Evolutionary conservation across 2,888 invertebrate species (phyloP), one percentile per base, ranked within the genome.

Genomic region (Frankliniella fusca): DNA sequence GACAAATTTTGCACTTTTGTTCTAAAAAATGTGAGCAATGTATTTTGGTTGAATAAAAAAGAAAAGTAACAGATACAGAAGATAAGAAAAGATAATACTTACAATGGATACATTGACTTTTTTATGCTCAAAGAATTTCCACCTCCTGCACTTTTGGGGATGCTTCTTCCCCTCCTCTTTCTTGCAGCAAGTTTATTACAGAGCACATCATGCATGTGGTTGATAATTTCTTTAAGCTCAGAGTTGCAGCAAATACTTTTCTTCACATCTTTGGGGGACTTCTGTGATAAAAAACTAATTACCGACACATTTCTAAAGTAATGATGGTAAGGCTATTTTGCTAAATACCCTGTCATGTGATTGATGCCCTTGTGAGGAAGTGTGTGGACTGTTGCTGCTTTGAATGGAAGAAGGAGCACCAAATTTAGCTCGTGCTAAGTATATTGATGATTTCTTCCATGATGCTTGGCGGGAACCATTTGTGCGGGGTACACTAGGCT

Each of bases 131-230:
- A 11, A 61, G 18, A n/a, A 7, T 20, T 61, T 7, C 18, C 27
- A 2, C 70, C 70, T 27, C 27, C 70, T 38, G 38, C 38, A 38
- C 2, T 38, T 27, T 27, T 76, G 10, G 70, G 27, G 9, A 23
- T 27, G 9, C 12, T 76, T 76, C 12, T 27, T 76, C 27, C 27
- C 27, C 12, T 76, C 27, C 70, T 76, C 27, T 76, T 76, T 76
- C 23, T 76, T 27, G 70, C 54, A 54, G 20, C 70, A 76, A 76
- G 10, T 27, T 76, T 76, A 27, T 76, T 76, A 12, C 70, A 76
- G 11, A 76, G n/a, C 23, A 76, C 70, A 76, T 76, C 70, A 76
- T 76, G 70, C 70, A 76, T 76, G 27, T 76, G 70, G 10, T 9
- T 76, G 23, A 76, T 23, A 23, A 76, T 76, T 1, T 76, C 70